Evolutionary conservation across 2,888 invertebrate species (phyloP), one percentile per base, ranked within the genome.

Genomic region (Drosophila flavopinicola): DNA sequence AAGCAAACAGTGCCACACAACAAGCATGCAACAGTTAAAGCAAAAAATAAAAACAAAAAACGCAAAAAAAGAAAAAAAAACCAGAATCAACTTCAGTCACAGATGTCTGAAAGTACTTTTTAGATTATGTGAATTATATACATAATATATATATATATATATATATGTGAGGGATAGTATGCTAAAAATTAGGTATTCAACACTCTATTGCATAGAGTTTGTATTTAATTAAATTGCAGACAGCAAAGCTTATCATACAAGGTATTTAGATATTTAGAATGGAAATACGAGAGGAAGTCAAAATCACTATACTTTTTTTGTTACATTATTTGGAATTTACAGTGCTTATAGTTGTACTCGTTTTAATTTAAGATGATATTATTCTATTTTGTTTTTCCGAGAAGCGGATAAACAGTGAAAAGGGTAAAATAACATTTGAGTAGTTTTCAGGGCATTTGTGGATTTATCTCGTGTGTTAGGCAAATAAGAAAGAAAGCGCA

Each of bases 11-110:
- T 60, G 73, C 49, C 47, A 20, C n/a, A 61, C 6, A 67, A 51
- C 17, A 74, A 45, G 53, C 71, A 74, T 71, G 75, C 71, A 68
- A 53, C 39, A 61, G 59, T 47, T 29, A 41, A 51, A 10, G 11
- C 17, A 33, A 13, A 45, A 30, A 23, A 6, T 11, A 7, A 20
- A 24, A 29, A n/a, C 5, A 1, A 1, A 29, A 41, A 17, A 3
- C 2, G 10, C 23, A 23, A 1, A 2, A 17, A n/a, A 33, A 13
- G 41, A 30, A n/a, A n/a, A n/a, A n/a, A n/a, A n/a, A n/a, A n/a
- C n/a, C n/a, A 32, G n/a, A 30, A 35, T 15, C 1, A 15, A 27
- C 33, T 45, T 38, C 53, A 53, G 23, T 9, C 9, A 11, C 10
- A 17, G 2, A 20, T 29, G 9, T 7, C 6, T 38, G 6, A 6